These are phyloP conservation scores for Penaeus japonicus DNA, from an alignment of 1,140 invertebrate species.

Conservation along the genomic window DNA sequence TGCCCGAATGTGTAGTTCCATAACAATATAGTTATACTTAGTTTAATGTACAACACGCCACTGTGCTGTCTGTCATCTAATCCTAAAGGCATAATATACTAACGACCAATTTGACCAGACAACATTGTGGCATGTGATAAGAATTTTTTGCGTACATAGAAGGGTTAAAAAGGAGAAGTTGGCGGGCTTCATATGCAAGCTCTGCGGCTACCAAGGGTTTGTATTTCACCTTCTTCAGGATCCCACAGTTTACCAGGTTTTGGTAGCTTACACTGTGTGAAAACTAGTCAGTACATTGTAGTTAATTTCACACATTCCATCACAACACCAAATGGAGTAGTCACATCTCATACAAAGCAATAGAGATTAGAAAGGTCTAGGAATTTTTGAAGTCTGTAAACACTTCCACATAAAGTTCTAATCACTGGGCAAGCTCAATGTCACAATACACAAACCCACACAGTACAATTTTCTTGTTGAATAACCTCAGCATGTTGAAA, in stretches of 20 bases:
- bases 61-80: conserved; percentile 25
- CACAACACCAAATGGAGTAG: conserved; percentile 9
- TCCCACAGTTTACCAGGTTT: conserved; percentile 32
- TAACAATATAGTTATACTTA: conserved; percentile 42
- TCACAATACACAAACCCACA: conserved; percentile 52
- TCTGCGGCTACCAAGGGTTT: conserved; percentile 37
- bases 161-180: conserved; percentile 36
- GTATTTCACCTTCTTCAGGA: conserved; percentile 10
- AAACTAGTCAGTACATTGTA: conserved; percentile 25
- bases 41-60: conserved; percentile 44
- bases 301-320: conserved; percentile 45
- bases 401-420: conserved; percentile 39
- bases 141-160: conserved; percentile 19
- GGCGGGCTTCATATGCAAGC: conserved; percentile 28
- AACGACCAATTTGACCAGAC: conserved; percentile 14
- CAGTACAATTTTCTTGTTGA: conserved; percentile 44
- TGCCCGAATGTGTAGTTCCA: conserved; percentile 30
- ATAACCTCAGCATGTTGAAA: conserved; percentile 37
- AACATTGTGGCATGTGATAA: conserved; percentile 39
- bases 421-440: conserved; percentile 46
- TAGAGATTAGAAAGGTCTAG: conserved; percentile 27
- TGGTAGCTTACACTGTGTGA: conserved; percentile 34
- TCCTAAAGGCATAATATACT: conserved; percentile 24
- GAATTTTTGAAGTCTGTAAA: conserved; percentile 33
- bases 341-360: conserved; percentile 34